phyloP scores from a whole-genome alignment of 2,113 vertebrate species.

The Emydocephalus ijimae region DNA sequence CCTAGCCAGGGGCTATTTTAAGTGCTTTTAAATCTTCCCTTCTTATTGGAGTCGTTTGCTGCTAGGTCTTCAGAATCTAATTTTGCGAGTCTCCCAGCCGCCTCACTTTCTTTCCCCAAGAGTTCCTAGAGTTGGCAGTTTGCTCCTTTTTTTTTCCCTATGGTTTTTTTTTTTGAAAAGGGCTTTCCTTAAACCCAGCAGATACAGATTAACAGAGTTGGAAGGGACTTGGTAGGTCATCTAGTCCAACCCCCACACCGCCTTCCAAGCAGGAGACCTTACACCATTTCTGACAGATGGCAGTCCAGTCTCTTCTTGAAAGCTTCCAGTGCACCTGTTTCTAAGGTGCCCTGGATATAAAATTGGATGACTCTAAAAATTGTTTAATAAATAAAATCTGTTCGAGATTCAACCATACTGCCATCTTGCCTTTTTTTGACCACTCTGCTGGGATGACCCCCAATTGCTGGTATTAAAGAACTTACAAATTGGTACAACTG shows the following conservation, averaged over 20 bases:
- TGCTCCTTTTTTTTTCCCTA: background rate
- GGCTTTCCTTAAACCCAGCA: background rate
- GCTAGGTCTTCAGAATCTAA: background rate
- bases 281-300: no score
- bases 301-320: no score
- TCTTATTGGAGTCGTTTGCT: background rate
- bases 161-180: background rate
- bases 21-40: background rate
- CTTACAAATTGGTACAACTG: background rate
- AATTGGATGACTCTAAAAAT: background rate
- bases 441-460: background rate
- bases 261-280: no score
- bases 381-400: background rate
- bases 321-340: background rate
- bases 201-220: no score
- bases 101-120: background rate
- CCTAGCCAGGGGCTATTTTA: background rate
- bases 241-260: no score
- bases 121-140: background rate
- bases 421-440: background rate
- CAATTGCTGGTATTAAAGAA: background rate
- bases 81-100: background rate
- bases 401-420: background rate
- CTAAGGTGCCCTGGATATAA: background rate
- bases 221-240: no score